Conservation (phyloP, 2,797 vertebrate species). For the Alosa sapidissima region DNA sequence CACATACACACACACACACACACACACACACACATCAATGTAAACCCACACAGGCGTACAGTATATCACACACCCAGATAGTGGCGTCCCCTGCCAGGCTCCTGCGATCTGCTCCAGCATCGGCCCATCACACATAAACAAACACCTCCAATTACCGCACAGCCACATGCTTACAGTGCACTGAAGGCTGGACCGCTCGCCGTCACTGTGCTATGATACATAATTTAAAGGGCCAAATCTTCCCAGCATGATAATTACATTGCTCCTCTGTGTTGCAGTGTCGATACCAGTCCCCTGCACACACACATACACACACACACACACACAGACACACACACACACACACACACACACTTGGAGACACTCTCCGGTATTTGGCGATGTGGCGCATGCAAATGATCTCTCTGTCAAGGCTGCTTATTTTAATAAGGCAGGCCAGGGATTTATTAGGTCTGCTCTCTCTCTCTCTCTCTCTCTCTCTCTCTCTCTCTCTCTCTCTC, state of each 20-base stretch:
- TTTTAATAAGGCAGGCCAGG: constrained; percentile 76
- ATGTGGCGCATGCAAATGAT: constrained; percentile 78
- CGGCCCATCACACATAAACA: background rate
- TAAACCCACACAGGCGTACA: background rate
- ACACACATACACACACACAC: constrained; percentile 18
- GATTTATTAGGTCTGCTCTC: constrained; percentile 72
- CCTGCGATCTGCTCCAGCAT: background rate
- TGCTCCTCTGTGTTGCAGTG: constrained; percentile 48
- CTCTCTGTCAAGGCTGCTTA: constrained; percentile 75
- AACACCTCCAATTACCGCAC: background rate
- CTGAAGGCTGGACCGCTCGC: background rate
- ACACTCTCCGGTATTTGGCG: constrained; percentile 68
- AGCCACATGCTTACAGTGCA: background rate
- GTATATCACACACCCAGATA: background rate
- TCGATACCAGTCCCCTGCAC: constrained; percentile 33
- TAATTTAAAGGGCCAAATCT: constrained; percentile 56
- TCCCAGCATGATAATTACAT: constrained; percentile 60
- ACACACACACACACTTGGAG: constrained; percentile 59
- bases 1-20: background rate
- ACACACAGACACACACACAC: constrained; percentile 45
- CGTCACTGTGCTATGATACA: constrained; percentile 43
- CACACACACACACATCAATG: background rate
- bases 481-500: background rate
- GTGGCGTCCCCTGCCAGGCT: background rate
- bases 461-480: constrained; percentile 44